Evolutionary conservation across 2,888 invertebrate genomes (phyloP).

Genomic region (Sicus ferrugineus): DNA sequence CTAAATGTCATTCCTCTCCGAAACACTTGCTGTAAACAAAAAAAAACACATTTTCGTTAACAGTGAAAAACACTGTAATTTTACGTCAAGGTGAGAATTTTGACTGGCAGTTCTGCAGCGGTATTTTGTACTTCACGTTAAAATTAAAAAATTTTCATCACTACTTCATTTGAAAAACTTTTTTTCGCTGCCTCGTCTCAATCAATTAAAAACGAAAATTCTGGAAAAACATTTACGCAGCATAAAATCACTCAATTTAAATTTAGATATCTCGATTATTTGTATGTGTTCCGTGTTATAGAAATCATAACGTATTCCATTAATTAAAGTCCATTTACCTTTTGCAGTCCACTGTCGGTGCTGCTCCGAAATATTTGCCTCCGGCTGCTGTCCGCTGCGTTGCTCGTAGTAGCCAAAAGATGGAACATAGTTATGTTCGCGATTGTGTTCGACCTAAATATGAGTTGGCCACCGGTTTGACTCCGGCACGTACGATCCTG

Average conservation of each 20-base stretch:
- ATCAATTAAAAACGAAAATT: background rate
- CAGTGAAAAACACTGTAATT: too few relatives aligned
- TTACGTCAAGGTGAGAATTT: too few relatives aligned
- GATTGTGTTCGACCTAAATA: slow-evolving; percentile 66
- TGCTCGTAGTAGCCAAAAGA: slow-evolving; percentile 50
- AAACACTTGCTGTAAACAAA: too few relatives aligned
- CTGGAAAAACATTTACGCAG: background rate
- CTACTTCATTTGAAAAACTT: background rate
- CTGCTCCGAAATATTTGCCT: slow-evolving; percentile 9
- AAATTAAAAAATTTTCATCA: background rate
- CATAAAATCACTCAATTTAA: too few relatives aligned
- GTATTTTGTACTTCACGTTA: too few relatives aligned
- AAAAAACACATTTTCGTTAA: too few relatives aligned
- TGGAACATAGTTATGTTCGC: slow-evolving; percentile 79
- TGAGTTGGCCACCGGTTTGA: slow-evolving; percentile 57
- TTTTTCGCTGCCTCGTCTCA: background rate
- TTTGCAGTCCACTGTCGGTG: slow-evolving; percentile 1
- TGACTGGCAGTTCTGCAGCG: too few relatives aligned
- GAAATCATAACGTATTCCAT: background rate
- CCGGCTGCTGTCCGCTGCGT: background rate
- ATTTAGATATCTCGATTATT: too few relatives aligned
- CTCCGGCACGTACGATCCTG: slow-evolving; percentile 57
- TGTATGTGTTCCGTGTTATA: too few relatives aligned
- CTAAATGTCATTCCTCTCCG: too few relatives aligned
- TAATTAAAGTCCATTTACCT: background rate